phyloP scores from a whole-genome alignment of 2,797 vertebrate species.

The Microctenopoma stevenorrisi region DNA sequence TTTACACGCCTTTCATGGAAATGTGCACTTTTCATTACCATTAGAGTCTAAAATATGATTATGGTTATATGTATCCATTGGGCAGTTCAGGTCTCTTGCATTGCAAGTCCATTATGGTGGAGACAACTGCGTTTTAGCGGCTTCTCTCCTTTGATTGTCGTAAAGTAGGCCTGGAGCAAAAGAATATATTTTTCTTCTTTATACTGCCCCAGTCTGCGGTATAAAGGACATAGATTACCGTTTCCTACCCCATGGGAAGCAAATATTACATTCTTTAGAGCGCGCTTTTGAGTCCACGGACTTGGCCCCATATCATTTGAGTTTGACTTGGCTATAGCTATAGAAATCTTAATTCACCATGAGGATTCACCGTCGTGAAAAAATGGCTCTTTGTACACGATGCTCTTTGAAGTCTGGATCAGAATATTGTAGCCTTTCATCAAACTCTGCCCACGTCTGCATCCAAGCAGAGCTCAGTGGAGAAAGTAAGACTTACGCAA shows the following conservation, averaged over 20 bases:
- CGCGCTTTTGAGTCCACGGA: conserved; percentile 90
- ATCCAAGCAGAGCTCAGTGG: conserved; percentile 79
- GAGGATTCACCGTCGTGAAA: conserved; percentile 99
- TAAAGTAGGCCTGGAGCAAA: conserved; percentile 87
- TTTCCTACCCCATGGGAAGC: conserved; percentile 86
- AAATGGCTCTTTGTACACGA: conserved; percentile 95
- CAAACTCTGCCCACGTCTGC: conserved; percentile 89
- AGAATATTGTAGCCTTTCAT: conserved; percentile 93
- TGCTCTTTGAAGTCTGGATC: conserved; percentile 97
- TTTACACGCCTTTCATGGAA: conserved; percentile 16
- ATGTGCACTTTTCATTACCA: conserved; percentile 8
- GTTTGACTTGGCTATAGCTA: conserved; percentile 98
- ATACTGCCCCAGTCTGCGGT: conserved; percentile 66
- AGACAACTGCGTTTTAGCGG: conserved; percentile 70
- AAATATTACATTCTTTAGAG: conserved; percentile 97
- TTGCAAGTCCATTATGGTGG: conserved; percentile 70
- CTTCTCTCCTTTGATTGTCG: conserved; percentile 74
- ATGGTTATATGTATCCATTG: conserved; percentile 46
- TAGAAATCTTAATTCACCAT: conserved; percentile 99
- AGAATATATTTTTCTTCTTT: conserved; percentile 89
- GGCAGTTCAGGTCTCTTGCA: conserved; percentile 45
- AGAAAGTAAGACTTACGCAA: conserved; percentile 74
- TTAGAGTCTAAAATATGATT: conserved; percentile 57
- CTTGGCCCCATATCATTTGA: conserved; percentile 96
- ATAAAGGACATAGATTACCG: conserved; percentile 82